Evolutionary conservation across 2,888 invertebrate species (phyloP).

Genomic region (Tetragonula carbonaria): DNA sequence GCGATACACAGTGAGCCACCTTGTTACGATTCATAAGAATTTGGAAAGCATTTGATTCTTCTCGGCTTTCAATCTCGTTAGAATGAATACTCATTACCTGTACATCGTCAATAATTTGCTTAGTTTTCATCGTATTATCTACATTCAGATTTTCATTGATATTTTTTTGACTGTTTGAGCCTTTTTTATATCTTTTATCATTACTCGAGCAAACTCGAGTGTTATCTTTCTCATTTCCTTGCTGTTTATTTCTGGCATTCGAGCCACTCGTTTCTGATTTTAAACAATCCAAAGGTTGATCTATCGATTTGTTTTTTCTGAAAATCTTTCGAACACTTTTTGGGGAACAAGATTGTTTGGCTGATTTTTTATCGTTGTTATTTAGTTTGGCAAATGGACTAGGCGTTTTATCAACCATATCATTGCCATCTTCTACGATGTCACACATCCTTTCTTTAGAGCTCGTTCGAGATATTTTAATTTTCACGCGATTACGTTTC

Average conservation of each 20-base stretch:
- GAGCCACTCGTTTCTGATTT: not conserved
- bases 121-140: not conserved
- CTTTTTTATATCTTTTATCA: not conserved
- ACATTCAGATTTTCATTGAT: not conserved
- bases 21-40: slow-evolving; percentile 75
- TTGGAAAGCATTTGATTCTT: slow-evolving; percentile 74
- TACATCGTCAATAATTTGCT: not conserved
- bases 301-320: not conserved
- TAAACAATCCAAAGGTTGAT: slow-evolving; percentile 9
- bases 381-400: slow-evolving; percentile 65
- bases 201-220: not conserved
- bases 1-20: slow-evolving; percentile 41
- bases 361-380: slow-evolving; percentile 16
- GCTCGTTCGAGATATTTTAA: slow-evolving; percentile 70
- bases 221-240: not conserved
- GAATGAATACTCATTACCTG: not conserved
- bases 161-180: not conserved
- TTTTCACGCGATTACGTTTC: slow-evolving; percentile 74
- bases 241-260: not conserved
- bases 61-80: slow-evolving; percentile 24
- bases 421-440: slow-evolving; percentile 70
- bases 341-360: slow-evolving; percentile 36
- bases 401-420: slow-evolving; percentile 74
- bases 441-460: slow-evolving; percentile 64
- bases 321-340: not conserved